phyloP scores from a whole-genome alignment of 1,140 invertebrate genomes.

The Phymastichus coffea region DNA sequence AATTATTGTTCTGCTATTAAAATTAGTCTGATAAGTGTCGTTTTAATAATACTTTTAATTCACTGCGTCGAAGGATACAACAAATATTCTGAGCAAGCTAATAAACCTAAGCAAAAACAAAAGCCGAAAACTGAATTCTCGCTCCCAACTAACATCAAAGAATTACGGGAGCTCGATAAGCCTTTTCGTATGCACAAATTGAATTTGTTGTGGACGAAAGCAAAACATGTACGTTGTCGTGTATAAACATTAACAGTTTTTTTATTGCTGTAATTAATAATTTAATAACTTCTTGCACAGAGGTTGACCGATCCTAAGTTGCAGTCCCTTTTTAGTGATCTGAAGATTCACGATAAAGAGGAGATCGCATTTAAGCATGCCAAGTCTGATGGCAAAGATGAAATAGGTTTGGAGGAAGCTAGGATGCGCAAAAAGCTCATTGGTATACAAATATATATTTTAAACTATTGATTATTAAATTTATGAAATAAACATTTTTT shows the following conservation, averaged over 20 bases:
- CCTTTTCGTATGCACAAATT: slow-evolving; percentile 84
- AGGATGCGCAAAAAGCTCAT: slow-evolving; percentile 77
- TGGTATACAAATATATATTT: slow-evolving; percentile 48
- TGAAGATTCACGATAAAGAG: slow-evolving; percentile 91
- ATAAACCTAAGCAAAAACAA: slow-evolving; percentile 54
- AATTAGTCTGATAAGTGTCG: slow-evolving; percentile 13
- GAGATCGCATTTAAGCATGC: slow-evolving; percentile 81
- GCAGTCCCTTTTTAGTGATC: slow-evolving; percentile 81
- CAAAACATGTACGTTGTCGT: slow-evolving; percentile 66
- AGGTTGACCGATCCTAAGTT: slow-evolving; percentile 80
- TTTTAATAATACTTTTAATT: slow-evolving; percentile 26
- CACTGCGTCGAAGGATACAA: slow-evolving; percentile 37
- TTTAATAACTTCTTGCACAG: slow-evolving; percentile 52
- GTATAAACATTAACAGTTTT: neutral
- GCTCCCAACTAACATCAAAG: slow-evolving; percentile 5
- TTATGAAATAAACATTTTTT: slow-evolving; percentile 12
- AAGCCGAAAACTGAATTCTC: slow-evolving; percentile 45
- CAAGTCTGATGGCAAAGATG: slow-evolving; percentile 80
- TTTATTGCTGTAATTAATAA: neutral
- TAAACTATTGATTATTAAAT: slow-evolving; percentile 7
- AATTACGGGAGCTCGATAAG: slow-evolving; percentile 66
- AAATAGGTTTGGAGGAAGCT: slow-evolving; percentile 83
- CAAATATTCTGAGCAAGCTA: slow-evolving; percentile 64
- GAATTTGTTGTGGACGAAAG: slow-evolving; percentile 82
- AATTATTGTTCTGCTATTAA: neutral